A percentile compares a stretch with the other conserved stretches of the same genome.
These are phyloP conservation scores for Euwallacea similis DNA, from an alignment of 1,140 invertebrate genomes.

Conservation along the genomic window DNA sequence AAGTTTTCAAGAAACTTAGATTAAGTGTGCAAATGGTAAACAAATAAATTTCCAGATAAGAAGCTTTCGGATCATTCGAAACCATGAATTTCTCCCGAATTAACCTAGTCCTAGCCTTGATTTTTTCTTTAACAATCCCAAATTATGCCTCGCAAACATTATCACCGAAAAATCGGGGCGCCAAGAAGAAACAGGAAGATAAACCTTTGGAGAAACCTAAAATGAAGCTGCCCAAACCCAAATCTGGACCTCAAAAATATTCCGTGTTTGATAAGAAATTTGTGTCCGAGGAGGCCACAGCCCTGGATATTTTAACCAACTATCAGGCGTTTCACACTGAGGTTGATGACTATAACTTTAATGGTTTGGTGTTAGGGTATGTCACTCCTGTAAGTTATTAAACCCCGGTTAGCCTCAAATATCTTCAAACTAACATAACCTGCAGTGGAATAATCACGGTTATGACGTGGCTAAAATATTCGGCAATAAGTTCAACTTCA, in stretches of 20 bases:
- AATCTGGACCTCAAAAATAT: constrained; percentile 65
- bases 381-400: constrained; percentile 79
- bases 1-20: no score
- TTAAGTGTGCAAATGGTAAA: not conserved
- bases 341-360: constrained; percentile 65
- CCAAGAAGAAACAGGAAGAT: constrained; percentile 28
- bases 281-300: constrained; percentile 64
- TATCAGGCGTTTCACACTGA: constrained; percentile 73
- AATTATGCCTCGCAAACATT: constrained; percentile 16
- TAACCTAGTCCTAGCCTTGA: not conserved
- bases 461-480: constrained; percentile 92
- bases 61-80: not conserved
- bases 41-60: not conserved
- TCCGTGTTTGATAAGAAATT: constrained; percentile 72
- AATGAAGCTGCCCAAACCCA: constrained; percentile 41
- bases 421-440: constrained; percentile 37
- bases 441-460: constrained; percentile 93
- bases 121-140: constrained; percentile 7
- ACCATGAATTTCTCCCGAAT: not conserved
- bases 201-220: constrained; percentile 6
- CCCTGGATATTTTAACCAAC: constrained; percentile 75
- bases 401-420: not conserved
- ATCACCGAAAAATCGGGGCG: constrained; percentile 42
- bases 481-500: constrained; percentile 83
- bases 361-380: constrained; percentile 78